Evolutionary conservation across 2,113 vertebrate species (phyloP), one percentile per base, ranked within the genome.

Genomic region (Crypturellus undulatus): DNA sequence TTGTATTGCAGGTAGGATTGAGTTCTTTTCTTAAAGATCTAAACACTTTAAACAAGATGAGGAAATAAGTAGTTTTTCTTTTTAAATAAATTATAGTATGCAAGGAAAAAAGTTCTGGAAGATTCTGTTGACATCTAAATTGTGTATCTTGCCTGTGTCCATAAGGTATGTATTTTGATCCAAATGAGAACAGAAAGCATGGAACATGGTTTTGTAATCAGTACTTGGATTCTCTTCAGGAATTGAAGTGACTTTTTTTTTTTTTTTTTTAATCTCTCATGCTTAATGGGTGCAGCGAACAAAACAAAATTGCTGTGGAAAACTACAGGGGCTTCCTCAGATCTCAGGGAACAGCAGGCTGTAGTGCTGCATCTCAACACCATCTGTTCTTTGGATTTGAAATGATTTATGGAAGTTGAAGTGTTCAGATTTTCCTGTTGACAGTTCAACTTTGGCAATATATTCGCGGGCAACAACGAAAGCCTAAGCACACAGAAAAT

Each of bases 331-430:
- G 28, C 52, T 92, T 82, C 52, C 72, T 96, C 73, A 94, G 95
- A 92, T 92, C 86, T 95, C 86, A 86, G 78, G 43, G 82, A 96
- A 89, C 40, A 85, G 64, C 69, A 96, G 76, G 32, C 62, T 89
- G 81, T 49, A 52, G 17, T 70, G 78, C 47, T 81, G 72, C 49
- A 83, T 92, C 71, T 87, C 70, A 77, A 24, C 71, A 51, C 90
- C 90, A 92, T 96, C 93, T 97, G 89, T 92, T 95, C 73, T 83
- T 88, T 87, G 75, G 34, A 51, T 93, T 94, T 93, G 71, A 97
- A 97, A 87, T 91, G 14, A 90, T 95, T 95, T 95, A 68, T 93
- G 40, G 73, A 81, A 87, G 79, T 87, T 87, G 60, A 94, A 95
- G 40, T 87, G 62, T 84, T 94, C 17, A 0, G 21, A 13, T 95